Conservation (phyloP, 2,797 vertebrate species). For the Syncerus caffer region DNA sequence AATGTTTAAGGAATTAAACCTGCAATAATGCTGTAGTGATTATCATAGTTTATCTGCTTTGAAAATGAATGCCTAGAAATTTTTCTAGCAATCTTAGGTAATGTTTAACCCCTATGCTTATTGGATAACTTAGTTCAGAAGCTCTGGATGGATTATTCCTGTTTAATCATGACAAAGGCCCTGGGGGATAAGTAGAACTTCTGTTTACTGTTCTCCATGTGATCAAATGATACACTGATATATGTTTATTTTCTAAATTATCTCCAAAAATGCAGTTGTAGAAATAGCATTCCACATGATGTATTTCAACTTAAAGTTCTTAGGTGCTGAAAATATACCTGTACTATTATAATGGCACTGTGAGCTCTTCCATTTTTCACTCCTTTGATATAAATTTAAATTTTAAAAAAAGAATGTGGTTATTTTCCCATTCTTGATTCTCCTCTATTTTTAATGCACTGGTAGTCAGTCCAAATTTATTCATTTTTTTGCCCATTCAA, state of each 20-base stretch:
- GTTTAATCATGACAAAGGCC: conserved; percentile 25
- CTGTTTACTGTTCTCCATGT: conserved; percentile 4
- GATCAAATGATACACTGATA: conserved; percentile 21
- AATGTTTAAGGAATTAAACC: neutral
- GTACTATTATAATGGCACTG: neutral
- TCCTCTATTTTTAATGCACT: neutral
- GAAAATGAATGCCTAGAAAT: conserved; percentile 3
- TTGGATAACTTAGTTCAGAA: neutral
- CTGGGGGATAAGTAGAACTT: neutral
- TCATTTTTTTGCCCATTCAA: neutral
- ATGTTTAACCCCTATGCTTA: neutral
- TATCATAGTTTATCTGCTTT: neutral
- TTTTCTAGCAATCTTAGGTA: conserved; percentile 1
- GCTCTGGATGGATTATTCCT: conserved; percentile 16
- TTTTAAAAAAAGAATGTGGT: neutral
- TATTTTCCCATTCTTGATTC: neutral
- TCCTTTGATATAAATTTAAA: neutral
- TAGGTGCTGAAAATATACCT: neutral
- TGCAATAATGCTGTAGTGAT: neutral
- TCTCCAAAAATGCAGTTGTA: conserved; percentile 21
- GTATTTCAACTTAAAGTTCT: neutral
- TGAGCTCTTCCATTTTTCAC: neutral
- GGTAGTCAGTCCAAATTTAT: neutral
- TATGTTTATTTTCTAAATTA: conserved; percentile 45
- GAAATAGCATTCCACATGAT: neutral